These are phyloP conservation scores for Oxyura jamaicensis DNA, from an alignment of 2,113 vertebrate species.

Conservation along the genomic window DNA sequence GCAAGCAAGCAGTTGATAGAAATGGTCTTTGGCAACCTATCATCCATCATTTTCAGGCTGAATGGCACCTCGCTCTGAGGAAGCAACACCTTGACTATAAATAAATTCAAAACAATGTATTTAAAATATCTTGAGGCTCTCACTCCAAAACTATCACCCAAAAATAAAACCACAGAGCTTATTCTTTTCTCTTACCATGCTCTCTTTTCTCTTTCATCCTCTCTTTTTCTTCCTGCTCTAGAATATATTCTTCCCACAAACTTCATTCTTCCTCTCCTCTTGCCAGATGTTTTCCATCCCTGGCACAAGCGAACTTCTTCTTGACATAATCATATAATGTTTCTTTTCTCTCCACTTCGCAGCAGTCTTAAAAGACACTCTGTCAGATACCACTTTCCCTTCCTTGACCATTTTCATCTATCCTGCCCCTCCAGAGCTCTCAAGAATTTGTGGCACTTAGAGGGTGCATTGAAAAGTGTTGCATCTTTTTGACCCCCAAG, in stretches of 20 bases:
- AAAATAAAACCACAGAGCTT: neutral
- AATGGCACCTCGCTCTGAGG: neutral
- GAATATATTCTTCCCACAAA: neutral
- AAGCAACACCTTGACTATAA: neutral
- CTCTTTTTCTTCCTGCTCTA: neutral
- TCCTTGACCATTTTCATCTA: neutral
- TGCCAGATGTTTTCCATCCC: neutral
- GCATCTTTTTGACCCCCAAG: neutral
- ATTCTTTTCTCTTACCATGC: neutral
- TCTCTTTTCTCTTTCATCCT: neutral
- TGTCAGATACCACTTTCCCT: neutral
- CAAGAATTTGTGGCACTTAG: neutral
- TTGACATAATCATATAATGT: neutral
- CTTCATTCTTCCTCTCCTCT: neutral
- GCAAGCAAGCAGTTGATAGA: neutral
- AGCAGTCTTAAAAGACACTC: neutral
- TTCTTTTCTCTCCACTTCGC: neutral
- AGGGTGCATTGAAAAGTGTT: neutral
- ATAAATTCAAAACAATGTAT: neutral
- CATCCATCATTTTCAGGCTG: neutral
- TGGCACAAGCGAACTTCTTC: neutral
- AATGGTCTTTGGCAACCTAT: neutral
- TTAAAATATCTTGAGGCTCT: neutral
- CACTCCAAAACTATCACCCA: neutral
- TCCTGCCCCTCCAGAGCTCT: neutral